Percentiles rank a stretch among this genome's conserved stretches.
Conservation (phyloP, 2,888 invertebrate species). For the Cylloceria caligata region DNA sequence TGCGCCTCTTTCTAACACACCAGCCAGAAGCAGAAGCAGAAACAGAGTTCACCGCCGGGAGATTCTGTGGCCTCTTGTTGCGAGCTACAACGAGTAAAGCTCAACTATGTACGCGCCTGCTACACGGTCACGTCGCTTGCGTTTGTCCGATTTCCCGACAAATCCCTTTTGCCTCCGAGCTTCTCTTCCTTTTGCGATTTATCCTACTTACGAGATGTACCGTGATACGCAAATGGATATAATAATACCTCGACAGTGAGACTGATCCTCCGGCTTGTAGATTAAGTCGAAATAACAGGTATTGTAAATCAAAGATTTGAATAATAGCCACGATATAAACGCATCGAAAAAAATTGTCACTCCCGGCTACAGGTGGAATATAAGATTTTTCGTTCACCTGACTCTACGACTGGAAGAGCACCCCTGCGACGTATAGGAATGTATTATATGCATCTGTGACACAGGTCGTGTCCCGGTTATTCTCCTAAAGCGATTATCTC, state of each 20-base stretch:
- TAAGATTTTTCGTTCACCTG: background rate
- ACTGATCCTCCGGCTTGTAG: background rate
- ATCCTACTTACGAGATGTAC: background rate
- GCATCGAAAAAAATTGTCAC: too few species aligned
- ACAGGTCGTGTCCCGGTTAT: slow-evolving; percentile 69
- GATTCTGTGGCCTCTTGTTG: background rate
- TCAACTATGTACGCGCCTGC: background rate
- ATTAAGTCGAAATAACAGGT: background rate
- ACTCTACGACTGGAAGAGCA: background rate
- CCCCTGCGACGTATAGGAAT: slow-evolving; percentile 35
- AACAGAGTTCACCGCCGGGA: background rate
- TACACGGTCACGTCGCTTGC: slow-evolving; percentile 9
- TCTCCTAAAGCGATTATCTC: slow-evolving; percentile 81
- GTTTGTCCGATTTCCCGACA: slow-evolving; percentile 36
- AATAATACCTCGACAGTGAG: background rate
- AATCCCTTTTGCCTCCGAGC: slow-evolving; percentile 15
- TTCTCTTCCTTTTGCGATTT: background rate
- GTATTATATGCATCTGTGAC: slow-evolving; percentile 48
- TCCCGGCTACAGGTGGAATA: background rate
- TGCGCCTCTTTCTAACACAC: slow-evolving; percentile 64
- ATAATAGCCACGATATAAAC: background rate
- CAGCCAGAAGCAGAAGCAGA: slow-evolving; percentile 6
- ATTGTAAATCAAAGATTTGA: background rate
- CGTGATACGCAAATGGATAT: background rate
- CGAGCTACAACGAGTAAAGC: background rate